Percentiles rank a stretch among this genome's conserved stretches.
Conservation (phyloP, 2,888 invertebrate genomes). For the Archips crataeganus region DNA sequence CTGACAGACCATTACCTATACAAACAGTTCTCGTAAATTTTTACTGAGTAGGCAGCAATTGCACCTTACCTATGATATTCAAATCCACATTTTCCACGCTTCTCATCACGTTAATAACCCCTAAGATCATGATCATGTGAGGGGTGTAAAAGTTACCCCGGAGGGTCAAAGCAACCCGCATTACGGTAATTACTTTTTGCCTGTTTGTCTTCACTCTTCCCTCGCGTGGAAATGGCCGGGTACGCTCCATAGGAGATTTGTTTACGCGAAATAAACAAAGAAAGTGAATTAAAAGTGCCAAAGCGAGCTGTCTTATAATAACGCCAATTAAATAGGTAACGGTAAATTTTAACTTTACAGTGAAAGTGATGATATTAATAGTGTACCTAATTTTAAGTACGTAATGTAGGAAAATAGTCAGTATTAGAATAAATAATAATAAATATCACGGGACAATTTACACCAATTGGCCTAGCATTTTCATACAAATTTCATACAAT, state of each 20-base stretch:
- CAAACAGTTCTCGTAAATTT: too few relatives aligned
- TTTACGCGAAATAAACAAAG: background rate
- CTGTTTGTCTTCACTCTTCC: slow-evolving; percentile 3
- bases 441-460: too few relatives aligned
- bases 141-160: slow-evolving; percentile 10
- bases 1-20: too few relatives aligned
- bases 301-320: background rate
- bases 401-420: too few relatives aligned
- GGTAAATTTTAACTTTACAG: too few relatives aligned
- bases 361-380: too few relatives aligned
- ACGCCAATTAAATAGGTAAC: background rate
- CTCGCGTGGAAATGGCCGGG: background rate
- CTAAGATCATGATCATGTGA: slow-evolving; percentile 1
- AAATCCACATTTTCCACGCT: background rate
- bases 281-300: background rate
- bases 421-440: too few relatives aligned
- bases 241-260: background rate
- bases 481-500: too few relatives aligned
- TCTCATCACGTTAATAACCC: background rate
- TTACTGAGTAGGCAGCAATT: too few relatives aligned
- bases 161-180: slow-evolving; percentile 5
- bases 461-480: too few relatives aligned
- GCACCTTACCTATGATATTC: too few relatives aligned
- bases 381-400: too few relatives aligned
- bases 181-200: slow-evolving; percentile 6